Evolutionary conservation across 2,888 invertebrate species (phyloP), one percentile per base, ranked within the genome.

Genomic region (Diplolepis rosae): DNA sequence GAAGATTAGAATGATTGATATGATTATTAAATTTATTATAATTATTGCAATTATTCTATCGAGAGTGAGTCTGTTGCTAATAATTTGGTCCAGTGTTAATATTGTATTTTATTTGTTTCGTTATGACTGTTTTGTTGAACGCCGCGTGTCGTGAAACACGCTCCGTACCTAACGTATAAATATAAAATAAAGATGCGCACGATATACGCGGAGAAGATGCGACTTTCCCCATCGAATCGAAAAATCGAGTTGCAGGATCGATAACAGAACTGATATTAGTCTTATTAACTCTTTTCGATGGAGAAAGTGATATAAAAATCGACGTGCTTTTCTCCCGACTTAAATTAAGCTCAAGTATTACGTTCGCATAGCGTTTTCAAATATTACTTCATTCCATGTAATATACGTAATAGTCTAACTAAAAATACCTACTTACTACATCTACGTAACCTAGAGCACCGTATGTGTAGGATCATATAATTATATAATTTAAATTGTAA

Each of bases 31-130:
- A 61, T 76, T 77, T 72, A 82, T 75, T 77, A 79, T 79, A 74
- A 77, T 77, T 77, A 77, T 77, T 72, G 80, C 74, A 74, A 77
- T 70, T 72, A 83, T 84, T 85, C 83, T 87, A 86, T 85, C 77
- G 82, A 84, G 84, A 87, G 84, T 84, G 86, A 84, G 84, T 85
- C 86, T 83, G 82, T 84, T 85, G 82, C 82, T 82, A 80, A 84
- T 83, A 87, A 85, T 85, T 85, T 84, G 84, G 85, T 87, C 87
- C 86, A 87, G 87, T 88, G 88, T 88, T 88, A 85, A 88, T 88
- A 88, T 85, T 88, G 87, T 88, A 88, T 88, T 88, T 88, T 88
- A 87, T 88, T 88, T 88, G 88, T 88, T 88, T 87, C 87, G 88
- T 88, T 88, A 87, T 87, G 80, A 75, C 69, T 76, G 79, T 81